Base-by-base conservation (phyloP, 2,113 vertebrate species). In the Bucco capensis region DNA sequence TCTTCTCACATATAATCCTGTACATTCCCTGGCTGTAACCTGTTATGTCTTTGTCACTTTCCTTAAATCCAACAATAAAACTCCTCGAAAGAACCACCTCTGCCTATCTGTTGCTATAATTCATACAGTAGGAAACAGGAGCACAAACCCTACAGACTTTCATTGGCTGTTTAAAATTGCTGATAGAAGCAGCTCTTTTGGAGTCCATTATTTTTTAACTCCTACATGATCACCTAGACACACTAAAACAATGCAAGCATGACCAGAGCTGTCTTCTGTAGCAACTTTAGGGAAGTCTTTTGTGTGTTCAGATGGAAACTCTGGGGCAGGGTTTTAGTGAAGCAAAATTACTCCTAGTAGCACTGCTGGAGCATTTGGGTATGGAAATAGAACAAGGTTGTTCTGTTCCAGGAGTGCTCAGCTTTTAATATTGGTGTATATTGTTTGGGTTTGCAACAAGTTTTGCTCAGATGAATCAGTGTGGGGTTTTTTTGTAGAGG, bases 391-490 rank as follows among this genome's bases (percentile, higher is more conserved):
- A 76, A 24, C 40, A 69, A 31, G 3, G 21, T 37, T 90, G 10
- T 51, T 75, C 38, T 69, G 8, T 49, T 62, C 12, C 72, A 62
- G 8, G 6, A 31, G 18, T 33, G 27, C 15, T 70, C 51, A 80
- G 24, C 23, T 25, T 88, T 53, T 90, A 57, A 80, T 12, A 50
- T 5, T 64, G 56, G 35, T 0, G 0, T 3, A 21, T 4, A 25
- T 6, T 60, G 14, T n/a, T 42, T 17, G 3, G 0, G 67, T 86
- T 90, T 80, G 28, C 24, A 53, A 61, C 3, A 6, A 21, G 16
- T 40, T 84, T 76, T 83, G 22, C 19, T 67, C 37, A 72, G 21
- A 9, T 66, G 19, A 71, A 49, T 51, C 22, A 51, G 14, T 1
- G 0, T n/a, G n/a, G 21, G 7, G 5, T 1, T 53, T 62, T 73